Evolutionary conservation across 2,888 invertebrate species (phyloP), one percentile per base, ranked within the genome.

Genomic region (Dicyrtoma fusca): DNA sequence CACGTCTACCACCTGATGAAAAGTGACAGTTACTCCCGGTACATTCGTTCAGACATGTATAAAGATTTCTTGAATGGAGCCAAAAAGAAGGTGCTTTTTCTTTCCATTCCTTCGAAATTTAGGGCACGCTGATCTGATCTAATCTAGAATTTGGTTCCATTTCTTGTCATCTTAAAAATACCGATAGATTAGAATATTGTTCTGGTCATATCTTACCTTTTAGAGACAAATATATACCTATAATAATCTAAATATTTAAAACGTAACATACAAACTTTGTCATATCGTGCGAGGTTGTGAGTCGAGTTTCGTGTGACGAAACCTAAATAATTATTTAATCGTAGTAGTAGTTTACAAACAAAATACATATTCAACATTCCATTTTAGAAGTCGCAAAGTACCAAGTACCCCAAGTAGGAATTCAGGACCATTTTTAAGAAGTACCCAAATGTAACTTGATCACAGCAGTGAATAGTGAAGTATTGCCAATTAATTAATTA

Each of bases 1-100:
- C 99, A 99, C 85, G 97, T 99, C 49, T 99, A 97, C 85, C 96
- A 97, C 83, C 87, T 99, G 81, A 99, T 99, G 99, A 98, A 98
- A 84, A 96, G 95, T 79, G 99, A 99, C 86, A 97, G 96, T 83
- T 99, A 99, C 84, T 97, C 97, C 69, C 88, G 99, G 81, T 99
- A 98, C 84, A 87, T 99, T 69, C 90, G 99, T 78, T 98, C 97
- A 0, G 98, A 98, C 81, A 95, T 97, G 92, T 99, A 98, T 86
- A 97, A 97, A 88, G 97, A 97, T 81, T 95, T 92, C 83, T 87
- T 97, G 75, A 95, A 92, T 84, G 95, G 95, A 79, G 93, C 95
- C 78, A 94, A 96, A 86, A 97, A 97, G 87, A 97, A 97, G 91
- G 95, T 96, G 86, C 84, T 82, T 76, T 78, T 75, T 61, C 79